Base-by-base conservation (phyloP, 2,888 invertebrate genomes). In the Helleia helle region DNA sequence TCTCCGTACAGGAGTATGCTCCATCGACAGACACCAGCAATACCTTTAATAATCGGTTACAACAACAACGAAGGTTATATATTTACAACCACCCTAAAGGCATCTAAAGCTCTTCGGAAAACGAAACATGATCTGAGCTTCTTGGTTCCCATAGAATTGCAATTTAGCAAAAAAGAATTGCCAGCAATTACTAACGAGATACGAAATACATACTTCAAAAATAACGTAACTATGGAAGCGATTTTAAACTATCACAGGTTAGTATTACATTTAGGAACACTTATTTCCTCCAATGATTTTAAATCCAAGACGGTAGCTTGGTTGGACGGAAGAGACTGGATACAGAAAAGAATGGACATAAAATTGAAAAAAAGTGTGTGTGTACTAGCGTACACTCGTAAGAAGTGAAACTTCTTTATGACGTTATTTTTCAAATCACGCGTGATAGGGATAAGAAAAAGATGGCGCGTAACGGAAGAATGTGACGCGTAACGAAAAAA, bases 21-120 rank as follows among this genome's bases (percentile, higher is more conserved):
- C 3, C 56, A 51, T 18, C 62, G 63, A 14, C 61, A 55, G 27
- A 45, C 55, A 1, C 45, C 50, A 6, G 44, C 52, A 9, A 69
- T 79, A 17, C 84, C 84, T 0, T 52, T 74, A 48, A 69, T 84
- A 3, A 67, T 77, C 8, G 84, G 84, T 4, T 80, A 65, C 40
- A 81, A 74, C 36, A 69, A 52, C 37, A 58, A 81, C 31, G 84
- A 84, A 50, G 83, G 67, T 1, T 81, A 80, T 46, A 60, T 81
- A 25, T 83, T 84, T 42, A 52, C 65, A 1, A 65, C 65, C 4
- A 55, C 57, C 36, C 47, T 84, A 3, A 62, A 56, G 41, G 61
- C 61, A 36, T 52, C 55, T 3, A 58, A 56, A 12, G 51, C 62
- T 3, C 26, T 59, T 1, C 58, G 41, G 25, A 67, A 54, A 43